Evolutionary conservation across 2,113 vertebrate genomes (phyloP), one percentile per base, ranked within the genome.

Genomic region (Cnemophilus loriae): DNA sequence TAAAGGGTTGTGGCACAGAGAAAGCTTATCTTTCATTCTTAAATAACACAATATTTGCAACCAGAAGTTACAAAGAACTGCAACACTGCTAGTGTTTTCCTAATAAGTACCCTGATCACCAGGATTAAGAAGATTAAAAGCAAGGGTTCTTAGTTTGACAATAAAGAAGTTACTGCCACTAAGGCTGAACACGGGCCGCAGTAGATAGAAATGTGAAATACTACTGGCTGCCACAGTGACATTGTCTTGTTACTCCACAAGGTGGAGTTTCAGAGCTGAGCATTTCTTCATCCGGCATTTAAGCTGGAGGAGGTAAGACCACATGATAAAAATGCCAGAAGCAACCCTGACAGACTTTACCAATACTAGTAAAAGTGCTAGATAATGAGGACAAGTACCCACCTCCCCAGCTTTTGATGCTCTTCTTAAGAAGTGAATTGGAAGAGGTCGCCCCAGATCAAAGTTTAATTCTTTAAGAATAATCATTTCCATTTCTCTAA

Each of bases 391-490:
- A 60, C 20, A 47, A 69, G 42, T n/a, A 96, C 98, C 92, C 90
- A 99, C 99, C 87, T 98, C 98, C 3, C 98, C 99, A 52, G 99
- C 99, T 94, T 99, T 99, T 13, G 99, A 99, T 6, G 99, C 99
- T 61, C 99, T 98, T 49, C 99, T 97, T 91, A 99, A 97, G 87
- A 99, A 99, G 93, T 99, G 99, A 6, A 99, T 93, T 1, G 99
- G 99, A 60, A 99, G 97, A 41, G 99, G 99, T 11, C 99, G 98
- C 4, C 99, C 99, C 85, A 99, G 97, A 71, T 98, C 91, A 20
- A 99, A 99, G 53, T 98, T 97, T 30, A 99, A 97, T 61, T 96
- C 97, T 90, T 90, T 97, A 64, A 99, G 97, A 68, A 99, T 97
- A 7, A 95, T 41, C 41, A 98, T 98, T 96, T 99, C 99, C 99